These are phyloP conservation scores for Diorhabda sublineata DNA, from an alignment of 1,140 invertebrate genomes.

Conservation along the genomic window DNA sequence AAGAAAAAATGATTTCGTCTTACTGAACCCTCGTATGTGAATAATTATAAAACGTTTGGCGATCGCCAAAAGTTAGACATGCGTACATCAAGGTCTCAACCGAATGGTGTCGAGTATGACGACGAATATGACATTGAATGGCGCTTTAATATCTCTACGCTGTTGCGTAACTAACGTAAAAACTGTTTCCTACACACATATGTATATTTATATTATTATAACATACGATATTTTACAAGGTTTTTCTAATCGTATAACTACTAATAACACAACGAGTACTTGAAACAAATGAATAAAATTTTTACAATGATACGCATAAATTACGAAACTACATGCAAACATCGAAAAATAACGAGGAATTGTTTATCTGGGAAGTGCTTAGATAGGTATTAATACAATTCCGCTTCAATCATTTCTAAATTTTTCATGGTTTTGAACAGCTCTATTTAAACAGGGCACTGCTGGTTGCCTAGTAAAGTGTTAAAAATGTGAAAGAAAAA, in stretches of 20 bases:
- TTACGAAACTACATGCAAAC: too few species aligned
- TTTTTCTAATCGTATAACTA: neutral
- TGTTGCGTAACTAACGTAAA: constrained; percentile 14
- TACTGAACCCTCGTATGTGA: neutral
- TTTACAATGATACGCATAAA: too few species aligned
- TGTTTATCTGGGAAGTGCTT: too few species aligned
- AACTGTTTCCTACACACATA: constrained; percentile 15
- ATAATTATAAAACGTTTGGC: neutral
- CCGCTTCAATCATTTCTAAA: too few species aligned
- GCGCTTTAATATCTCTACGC: constrained; percentile 6
- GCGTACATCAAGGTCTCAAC: neutral
- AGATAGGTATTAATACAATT: too few species aligned
- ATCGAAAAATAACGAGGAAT: too few species aligned
- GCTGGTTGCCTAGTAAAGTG: too few species aligned
- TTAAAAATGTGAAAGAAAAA: too few species aligned
- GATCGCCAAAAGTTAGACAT: neutral
- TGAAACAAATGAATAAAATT: too few species aligned
- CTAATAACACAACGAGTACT: too few species aligned
- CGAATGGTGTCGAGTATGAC: constrained; percentile 6
- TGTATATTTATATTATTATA: neutral
- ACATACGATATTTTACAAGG: constrained; percentile 6
- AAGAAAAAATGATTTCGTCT: neutral
- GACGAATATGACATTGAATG: constrained; percentile 10
- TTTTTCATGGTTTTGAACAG: too few species aligned
- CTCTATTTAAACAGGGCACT: too few species aligned